Evolutionary conservation across 2,113 vertebrate species (phyloP).

Genomic region (Coryphaenoides rupestris): DNA sequence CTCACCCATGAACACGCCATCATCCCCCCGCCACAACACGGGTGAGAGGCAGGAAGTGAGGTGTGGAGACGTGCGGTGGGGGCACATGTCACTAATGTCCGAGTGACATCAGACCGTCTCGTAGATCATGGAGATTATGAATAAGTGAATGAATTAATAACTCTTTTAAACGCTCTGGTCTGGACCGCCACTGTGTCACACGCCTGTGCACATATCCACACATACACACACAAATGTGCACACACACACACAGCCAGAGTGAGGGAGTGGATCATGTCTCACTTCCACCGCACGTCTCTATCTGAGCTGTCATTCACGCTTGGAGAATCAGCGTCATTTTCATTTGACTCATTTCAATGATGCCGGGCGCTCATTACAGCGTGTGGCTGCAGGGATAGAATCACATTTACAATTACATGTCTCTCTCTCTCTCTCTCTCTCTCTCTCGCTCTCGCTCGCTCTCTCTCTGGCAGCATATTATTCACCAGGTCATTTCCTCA

Average conservation of each 20-base stretch:
- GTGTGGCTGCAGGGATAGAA: conserved; percentile 48
- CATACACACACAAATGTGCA: not conserved
- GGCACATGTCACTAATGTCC: conserved; percentile 61
- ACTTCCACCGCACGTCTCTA: conserved; percentile 60
- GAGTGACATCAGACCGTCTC: conserved; percentile 70
- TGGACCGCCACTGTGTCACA: conserved; percentile 31
- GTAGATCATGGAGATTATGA: conserved; percentile 69
- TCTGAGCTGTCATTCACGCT: conserved; percentile 66
- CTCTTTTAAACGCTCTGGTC: conserved; percentile 62
- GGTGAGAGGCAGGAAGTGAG: conserved; percentile 62
- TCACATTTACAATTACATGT: conserved; percentile 67
- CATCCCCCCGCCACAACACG: conserved; percentile 58
- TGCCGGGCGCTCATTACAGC: conserved; percentile 58
- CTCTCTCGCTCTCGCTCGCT: too few species aligned
- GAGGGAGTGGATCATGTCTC: conserved; percentile 37
- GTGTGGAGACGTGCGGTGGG: conserved; percentile 66
- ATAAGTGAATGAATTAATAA: conserved; percentile 48
- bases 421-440: too few species aligned
- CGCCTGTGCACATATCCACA: not conserved
- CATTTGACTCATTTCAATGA: conserved; percentile 68
- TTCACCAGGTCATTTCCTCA: conserved; percentile 58
- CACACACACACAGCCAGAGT: too few species aligned
- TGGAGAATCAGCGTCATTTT: conserved; percentile 65
- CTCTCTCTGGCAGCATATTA: conserved; percentile 47
- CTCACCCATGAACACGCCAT: conserved; percentile 71